phyloP scores from a whole-genome alignment of 2,113 vertebrate species.

The Columba janthina region DNA sequence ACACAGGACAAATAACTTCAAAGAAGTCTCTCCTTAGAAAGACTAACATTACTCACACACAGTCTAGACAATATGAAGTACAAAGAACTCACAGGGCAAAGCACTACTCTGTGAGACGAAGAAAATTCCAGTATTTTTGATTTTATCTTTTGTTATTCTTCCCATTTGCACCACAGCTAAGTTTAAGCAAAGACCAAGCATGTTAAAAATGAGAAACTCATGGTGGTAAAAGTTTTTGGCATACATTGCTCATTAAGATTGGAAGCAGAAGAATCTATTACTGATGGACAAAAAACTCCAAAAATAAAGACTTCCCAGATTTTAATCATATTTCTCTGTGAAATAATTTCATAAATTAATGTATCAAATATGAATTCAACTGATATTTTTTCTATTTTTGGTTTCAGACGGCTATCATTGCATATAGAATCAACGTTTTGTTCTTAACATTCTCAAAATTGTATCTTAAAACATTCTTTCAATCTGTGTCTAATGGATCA shows the following conservation, averaged over 20 bases:
- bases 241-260: rapidly evolving
- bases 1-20: not conserved
- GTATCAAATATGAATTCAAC: not conserved
- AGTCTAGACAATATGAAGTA: not conserved
- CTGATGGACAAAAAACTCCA: not conserved
- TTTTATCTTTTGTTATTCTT: not conserved
- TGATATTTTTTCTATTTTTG: not conserved
- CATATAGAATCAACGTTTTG: not conserved
- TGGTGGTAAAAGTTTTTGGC: not conserved
- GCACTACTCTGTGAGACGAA: not conserved
- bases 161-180: not conserved
- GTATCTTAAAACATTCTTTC: not conserved
- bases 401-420: not conserved
- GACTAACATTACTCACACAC: not conserved
- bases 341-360: not conserved
- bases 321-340: not conserved
- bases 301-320: not conserved
- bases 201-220: not conserved
- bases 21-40: not conserved
- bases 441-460: not conserved
- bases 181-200: not conserved
- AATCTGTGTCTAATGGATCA: not conserved
- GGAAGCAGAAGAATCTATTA: not conserved
- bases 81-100: not conserved
- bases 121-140: not conserved